A percentile compares a stretch with the other conserved stretches of the same genome.
Conservation (phyloP, 2,113 vertebrate species). For the Rana temporaria region DNA sequence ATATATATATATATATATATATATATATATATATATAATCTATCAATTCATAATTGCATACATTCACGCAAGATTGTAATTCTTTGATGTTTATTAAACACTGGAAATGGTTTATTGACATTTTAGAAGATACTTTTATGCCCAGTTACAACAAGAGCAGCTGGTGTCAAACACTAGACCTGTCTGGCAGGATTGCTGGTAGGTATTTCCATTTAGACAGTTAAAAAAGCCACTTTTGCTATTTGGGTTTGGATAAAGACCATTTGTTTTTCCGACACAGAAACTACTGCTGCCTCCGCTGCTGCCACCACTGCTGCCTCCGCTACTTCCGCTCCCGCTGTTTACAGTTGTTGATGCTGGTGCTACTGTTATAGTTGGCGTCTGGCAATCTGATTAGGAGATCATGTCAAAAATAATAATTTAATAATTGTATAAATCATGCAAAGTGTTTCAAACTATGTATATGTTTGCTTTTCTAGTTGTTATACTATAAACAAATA, state of each 20-base stretch:
- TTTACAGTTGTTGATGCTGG: constrained; percentile 63
- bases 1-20: no score
- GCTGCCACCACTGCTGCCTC: constrained; percentile 58
- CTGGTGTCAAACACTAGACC: constrained; percentile 71
- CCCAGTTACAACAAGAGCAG: constrained; percentile 75
- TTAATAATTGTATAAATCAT: neutral
- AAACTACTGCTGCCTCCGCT: constrained; percentile 63
- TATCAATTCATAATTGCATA: no score
- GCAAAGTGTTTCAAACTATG: neutral
- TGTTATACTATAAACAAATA: neutral
- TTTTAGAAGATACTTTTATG: constrained; percentile 56
- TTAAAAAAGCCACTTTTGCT: constrained; percentile 68
- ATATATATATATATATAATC: no score
- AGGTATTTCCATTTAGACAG: constrained; percentile 63
- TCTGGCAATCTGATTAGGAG: constrained; percentile 63
- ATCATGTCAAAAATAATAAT: neutral
- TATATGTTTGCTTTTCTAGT: neutral
- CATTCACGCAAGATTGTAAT: neutral
- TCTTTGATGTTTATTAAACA: constrained; percentile 2
- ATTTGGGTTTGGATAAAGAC: constrained; percentile 67
- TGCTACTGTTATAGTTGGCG: constrained; percentile 56
- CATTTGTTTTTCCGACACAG: constrained; percentile 68
- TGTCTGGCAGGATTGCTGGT: constrained; percentile 61
- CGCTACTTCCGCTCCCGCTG: constrained; percentile 53
- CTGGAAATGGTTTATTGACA: neutral